Evolutionary conservation across 2,113 vertebrate genomes (phyloP).

Genomic region (Xenopus laevis): DNA sequence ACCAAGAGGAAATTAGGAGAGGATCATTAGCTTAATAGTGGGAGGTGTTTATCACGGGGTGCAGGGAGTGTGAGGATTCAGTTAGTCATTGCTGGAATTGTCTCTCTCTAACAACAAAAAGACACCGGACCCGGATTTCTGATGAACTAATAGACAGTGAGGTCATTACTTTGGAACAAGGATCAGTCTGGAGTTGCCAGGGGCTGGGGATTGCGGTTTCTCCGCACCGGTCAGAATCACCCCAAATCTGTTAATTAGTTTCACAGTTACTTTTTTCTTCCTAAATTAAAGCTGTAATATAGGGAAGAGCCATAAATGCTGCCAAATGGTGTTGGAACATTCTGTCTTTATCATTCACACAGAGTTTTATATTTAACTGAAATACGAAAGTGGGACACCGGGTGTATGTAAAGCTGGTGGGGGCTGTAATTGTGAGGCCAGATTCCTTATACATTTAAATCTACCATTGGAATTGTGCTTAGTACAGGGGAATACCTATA

Average conservation of each 20-base stretch:
- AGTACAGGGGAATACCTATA: too few species aligned
- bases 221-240: not conserved
- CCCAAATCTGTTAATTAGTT: not conserved
- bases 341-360: too few species aligned
- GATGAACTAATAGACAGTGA: not conserved
- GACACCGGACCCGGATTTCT: not conserved
- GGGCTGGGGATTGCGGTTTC: not conserved
- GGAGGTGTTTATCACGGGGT: constrained; percentile 16
- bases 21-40: not conserved
- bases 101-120: not conserved
- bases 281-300: too few species aligned
- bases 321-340: too few species aligned
- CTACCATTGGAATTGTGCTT: too few species aligned
- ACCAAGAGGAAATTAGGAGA: not conserved
- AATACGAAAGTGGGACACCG: too few species aligned
- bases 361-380: too few species aligned
- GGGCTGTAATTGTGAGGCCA: too few species aligned
- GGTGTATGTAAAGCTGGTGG: too few species aligned
- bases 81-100: constrained; percentile 12
- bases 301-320: too few species aligned
- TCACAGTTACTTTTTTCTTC: not conserved
- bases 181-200: not conserved
- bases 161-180: not conserved
- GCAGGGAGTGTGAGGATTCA: not conserved
- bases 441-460: too few species aligned